Conservation (phyloP, 2,797 vertebrate genomes). For the Molothrus ater region DNA sequence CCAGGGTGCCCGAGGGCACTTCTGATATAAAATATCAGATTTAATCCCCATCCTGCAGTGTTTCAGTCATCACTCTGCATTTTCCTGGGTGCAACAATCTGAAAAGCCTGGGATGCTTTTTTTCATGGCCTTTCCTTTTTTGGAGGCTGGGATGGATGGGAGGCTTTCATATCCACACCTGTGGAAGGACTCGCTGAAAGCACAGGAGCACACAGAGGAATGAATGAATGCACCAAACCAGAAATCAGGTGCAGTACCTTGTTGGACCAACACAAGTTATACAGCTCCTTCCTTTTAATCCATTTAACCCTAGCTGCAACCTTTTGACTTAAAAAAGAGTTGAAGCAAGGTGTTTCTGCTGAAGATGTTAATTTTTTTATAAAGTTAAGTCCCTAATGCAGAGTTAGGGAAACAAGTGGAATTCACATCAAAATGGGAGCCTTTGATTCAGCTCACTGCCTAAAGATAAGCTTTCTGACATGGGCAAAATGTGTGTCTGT, state of each 20-base stretch:
- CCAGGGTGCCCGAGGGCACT: not conserved
- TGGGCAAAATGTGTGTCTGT: not conserved
- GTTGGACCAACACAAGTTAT: not conserved
- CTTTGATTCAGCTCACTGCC: not conserved
- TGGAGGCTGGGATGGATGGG: not conserved
- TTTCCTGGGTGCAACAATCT: not conserved
- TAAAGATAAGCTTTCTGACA: not conserved
- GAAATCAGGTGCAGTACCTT: not conserved
- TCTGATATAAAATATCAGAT: not conserved
- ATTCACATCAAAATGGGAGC: not conserved
- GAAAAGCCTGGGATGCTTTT: not conserved
- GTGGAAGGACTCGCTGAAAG: not conserved
- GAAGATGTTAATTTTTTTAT: not conserved
- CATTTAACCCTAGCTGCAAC: not conserved
- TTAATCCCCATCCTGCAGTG: not conserved
- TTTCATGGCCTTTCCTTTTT: not conserved
- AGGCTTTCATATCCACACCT: not conserved
- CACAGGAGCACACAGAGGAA: not conserved
- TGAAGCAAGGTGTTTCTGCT: not conserved
- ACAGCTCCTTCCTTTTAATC: not conserved
- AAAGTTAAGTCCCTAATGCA: not conserved
- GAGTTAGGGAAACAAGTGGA: not conserved
- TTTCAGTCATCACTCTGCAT: not conserved
- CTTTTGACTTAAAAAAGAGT: not conserved
- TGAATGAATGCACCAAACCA: not conserved